Evolutionary conservation across 2,888 invertebrate species (phyloP), one percentile per base, ranked within the genome.

Genomic region (Temnothorax rugatulus): DNA sequence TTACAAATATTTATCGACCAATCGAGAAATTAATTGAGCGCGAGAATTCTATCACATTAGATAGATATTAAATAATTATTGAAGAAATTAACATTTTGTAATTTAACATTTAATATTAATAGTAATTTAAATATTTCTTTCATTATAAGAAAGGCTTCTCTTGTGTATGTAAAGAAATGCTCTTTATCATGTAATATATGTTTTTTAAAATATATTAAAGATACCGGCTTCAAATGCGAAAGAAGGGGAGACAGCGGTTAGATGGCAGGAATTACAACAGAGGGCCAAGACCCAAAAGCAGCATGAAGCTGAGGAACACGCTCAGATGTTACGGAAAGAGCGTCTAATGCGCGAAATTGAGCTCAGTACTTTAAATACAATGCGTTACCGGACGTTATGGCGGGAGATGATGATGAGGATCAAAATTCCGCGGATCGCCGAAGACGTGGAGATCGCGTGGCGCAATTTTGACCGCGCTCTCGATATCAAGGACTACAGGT

Each of bases 401-500:
- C 93, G 93, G 77, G 91, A 95, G 73, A 93, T 95, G 91, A 91
- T 95, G 76, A 91, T 94, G 47, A 90, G 91, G 1, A 92, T 95
- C 5, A 93, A 95, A 54, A 84, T 95, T 82, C 95, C 95, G 1
- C 90, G 92, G 54, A 94, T 95, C 90, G 91, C 90, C 61, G 92
- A 94, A 77, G 95, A 95, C 74, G 77, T 95, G 47, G 93, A 94
- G 81, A 94, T 95, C 66, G 94, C 95, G n/a, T 95, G 95, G 95
- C 94, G 94, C 61, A 94, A 94, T 71, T 95, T 95, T 87, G 95
- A 96, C 79, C 93, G 95, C 25, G 92, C 94, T 2, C 88, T 96
- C 11, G 96, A 96, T 88, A 92, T 93, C 47, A 95, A 95, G 88
- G 95, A 95, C 89, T 95, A 95, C 87, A 91, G 93, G 94, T 92